Evolutionary conservation across 2,888 invertebrate species (phyloP).

Genomic region (Parochlus steinenii): DNA sequence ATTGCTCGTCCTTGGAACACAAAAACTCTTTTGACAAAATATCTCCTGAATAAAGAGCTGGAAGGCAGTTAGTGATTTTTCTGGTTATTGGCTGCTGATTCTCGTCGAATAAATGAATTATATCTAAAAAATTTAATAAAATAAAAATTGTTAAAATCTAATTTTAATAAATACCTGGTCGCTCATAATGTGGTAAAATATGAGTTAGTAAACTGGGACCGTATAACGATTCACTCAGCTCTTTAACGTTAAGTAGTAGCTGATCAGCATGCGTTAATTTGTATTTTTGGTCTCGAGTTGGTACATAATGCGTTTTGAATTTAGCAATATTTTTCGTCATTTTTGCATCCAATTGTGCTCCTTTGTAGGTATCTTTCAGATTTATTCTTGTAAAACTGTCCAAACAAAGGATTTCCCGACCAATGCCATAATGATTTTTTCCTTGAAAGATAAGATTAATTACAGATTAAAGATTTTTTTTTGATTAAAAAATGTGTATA

Average conservation of each 20-base stretch:
- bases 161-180: slow-evolving; percentile 33
- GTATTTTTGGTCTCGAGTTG: slow-evolving; percentile 32
- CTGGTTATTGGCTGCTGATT: slow-evolving; percentile 32
- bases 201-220: slow-evolving; percentile 36
- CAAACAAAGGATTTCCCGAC: slow-evolving; percentile 44
- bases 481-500: slow-evolving; percentile 19
- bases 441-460: slow-evolving; percentile 11
- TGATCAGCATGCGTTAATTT: slow-evolving; percentile 38
- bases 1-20: slow-evolving; percentile 16
- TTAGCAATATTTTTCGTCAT: slow-evolving; percentile 37
- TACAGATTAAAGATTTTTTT: slow-evolving; percentile 13
- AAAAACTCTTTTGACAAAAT: slow-evolving; percentile 17
- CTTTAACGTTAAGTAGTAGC: slow-evolving; percentile 40
- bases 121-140: slow-evolving; percentile 30
- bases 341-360: slow-evolving; percentile 35
- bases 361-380: slow-evolving; percentile 29
- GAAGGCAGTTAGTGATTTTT: slow-evolving; percentile 32
- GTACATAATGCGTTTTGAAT: slow-evolving; percentile 41
- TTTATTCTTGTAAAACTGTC: slow-evolving; percentile 36
- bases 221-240: slow-evolving; percentile 31
- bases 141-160: slow-evolving; percentile 23
- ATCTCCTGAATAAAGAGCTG: slow-evolving; percentile 33
- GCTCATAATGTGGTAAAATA: slow-evolving; percentile 49
- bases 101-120: slow-evolving; percentile 41
- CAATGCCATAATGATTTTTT: slow-evolving; percentile 19